Evolutionary conservation across 2,797 vertebrate genomes (phyloP).

Genomic region (Crotalus adamanteus): DNA sequence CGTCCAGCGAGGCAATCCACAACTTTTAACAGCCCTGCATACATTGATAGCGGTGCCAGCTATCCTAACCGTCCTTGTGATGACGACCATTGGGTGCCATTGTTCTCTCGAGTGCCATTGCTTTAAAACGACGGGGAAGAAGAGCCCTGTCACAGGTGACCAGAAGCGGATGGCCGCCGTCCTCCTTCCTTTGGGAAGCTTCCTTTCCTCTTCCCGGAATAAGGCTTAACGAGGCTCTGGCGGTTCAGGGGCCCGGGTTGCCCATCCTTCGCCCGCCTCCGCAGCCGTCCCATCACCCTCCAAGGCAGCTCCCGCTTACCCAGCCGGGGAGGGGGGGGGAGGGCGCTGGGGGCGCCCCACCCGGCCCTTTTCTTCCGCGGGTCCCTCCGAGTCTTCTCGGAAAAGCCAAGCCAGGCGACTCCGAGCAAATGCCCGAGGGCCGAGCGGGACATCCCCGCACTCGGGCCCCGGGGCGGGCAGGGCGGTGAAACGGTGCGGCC

Average conservation of each 20-base stretch:
- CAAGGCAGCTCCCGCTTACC: neutral
- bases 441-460: neutral
- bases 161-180: neutral
- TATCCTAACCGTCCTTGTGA: neutral
- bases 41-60: neutral
- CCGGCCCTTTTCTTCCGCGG: too few species aligned
- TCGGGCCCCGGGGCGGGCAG: neutral
- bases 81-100: neutral
- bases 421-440: neutral
- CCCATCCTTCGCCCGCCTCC: neutral
- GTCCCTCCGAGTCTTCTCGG: neutral
- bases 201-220: neutral
- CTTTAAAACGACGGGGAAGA: neutral
- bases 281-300: neutral
- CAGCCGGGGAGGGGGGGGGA: neutral
- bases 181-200: neutral
- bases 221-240: neutral
- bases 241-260: neutral
- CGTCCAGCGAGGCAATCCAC: neutral
- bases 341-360: neutral
- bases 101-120: neutral
- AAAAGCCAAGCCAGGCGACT: neutral
- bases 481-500: neutral
- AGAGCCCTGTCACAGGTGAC: neutral
- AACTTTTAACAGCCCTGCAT: neutral